Conservation (phyloP, 53 echinoderm and acorn worm species). For the Henricia sp. region DNA sequence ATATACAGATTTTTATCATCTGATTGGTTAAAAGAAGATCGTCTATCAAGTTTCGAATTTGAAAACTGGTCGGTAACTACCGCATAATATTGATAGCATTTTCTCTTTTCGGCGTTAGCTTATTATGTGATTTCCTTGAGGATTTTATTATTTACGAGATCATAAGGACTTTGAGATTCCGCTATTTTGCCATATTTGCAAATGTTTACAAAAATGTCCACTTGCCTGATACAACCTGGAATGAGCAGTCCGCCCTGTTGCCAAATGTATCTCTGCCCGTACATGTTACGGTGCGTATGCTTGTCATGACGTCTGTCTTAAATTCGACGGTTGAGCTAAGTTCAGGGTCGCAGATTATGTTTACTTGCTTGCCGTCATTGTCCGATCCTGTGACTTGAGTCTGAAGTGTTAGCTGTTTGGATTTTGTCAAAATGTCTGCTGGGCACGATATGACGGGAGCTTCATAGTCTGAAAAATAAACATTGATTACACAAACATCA, state of each 20-base stretch:
- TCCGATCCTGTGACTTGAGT: neutral
- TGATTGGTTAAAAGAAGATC: no score
- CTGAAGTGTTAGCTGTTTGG: neutral
- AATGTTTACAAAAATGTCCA: neutral
- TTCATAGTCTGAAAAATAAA: conserved; percentile 14
- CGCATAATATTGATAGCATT: no score
- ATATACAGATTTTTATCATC: no score
- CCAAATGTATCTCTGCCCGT: conserved; percentile 15
- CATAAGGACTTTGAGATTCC: no score
- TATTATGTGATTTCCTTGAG: no score
- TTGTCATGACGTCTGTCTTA: neutral
- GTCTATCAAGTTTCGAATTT: no score
- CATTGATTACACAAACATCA: neutral
- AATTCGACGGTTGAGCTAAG: neutral
- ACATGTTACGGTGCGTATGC: neutral
- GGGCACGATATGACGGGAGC: conserved; percentile 14
- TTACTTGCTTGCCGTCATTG: neutral
- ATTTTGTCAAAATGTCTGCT: conserved; percentile 9
- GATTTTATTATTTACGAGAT: no score
- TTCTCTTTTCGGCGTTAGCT: no score
- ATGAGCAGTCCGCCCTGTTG: conserved; percentile 38
- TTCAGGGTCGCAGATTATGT: conserved; percentile 9
- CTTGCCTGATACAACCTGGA: conserved; percentile 5
- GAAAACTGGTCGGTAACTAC: no score
- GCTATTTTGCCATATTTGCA: neutral